These are phyloP conservation scores for Biston stratarius DNA, from an alignment of 2,888 invertebrate genomes.

Conservation along the genomic window DNA sequence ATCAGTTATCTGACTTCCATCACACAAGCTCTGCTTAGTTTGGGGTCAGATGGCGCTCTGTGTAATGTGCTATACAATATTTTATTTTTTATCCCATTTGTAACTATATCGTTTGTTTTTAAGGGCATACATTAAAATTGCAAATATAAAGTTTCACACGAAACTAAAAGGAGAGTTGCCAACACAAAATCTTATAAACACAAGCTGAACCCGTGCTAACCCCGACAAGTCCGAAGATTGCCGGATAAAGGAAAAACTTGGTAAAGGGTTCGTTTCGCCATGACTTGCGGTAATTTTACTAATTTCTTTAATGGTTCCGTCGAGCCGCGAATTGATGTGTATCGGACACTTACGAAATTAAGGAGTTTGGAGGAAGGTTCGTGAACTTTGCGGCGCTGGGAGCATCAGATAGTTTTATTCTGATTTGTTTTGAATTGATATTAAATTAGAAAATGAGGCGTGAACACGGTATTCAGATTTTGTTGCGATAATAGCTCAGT, in stretches of 20 bases:
- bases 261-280: constrained; percentile 28
- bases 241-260: constrained; percentile 33
- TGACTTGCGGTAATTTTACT: constrained; percentile 38
- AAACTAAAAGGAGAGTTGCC: neutral
- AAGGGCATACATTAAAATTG: no score
- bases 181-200: constrained; percentile 18
- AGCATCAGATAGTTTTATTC: constrained; percentile 16
- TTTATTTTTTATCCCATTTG: no score
- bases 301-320: constrained; percentile 36
- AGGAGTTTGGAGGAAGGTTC: constrained; percentile 9
- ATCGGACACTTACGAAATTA: constrained; percentile 30
- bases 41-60: no score
- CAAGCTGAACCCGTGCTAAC: constrained; percentile 15
- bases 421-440: constrained; percentile 3
- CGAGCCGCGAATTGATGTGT: constrained; percentile 25
- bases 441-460: neutral
- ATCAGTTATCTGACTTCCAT: no score
- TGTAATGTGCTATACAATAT: no score
- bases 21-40: no score
- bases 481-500: no score
- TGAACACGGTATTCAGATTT: no score
- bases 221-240: constrained; percentile 16
- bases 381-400: constrained; percentile 11
- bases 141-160: no score
- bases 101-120: no score